A percentile compares a stretch with the other conserved stretches of the same genome.
Evolutionary conservation across 2,797 vertebrate genomes (phyloP).

Genomic region (Liasis olivaceus): DNA sequence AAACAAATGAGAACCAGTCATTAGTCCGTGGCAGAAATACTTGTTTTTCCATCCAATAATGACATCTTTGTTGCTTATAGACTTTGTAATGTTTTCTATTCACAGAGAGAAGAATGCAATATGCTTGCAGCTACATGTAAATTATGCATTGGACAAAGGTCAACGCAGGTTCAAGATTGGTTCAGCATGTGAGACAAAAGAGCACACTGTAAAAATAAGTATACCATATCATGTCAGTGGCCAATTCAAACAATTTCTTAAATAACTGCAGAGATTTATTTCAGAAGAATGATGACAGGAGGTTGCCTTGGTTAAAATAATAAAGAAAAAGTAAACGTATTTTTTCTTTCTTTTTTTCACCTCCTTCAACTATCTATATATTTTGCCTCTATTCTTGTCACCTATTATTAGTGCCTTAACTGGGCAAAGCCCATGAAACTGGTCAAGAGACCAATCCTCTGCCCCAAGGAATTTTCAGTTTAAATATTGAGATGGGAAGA

Average conservation of each 20-base stretch:
- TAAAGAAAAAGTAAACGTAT: background rate
- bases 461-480: background rate
- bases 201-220: slow-evolving; percentile 22
- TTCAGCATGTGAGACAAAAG: slow-evolving; percentile 42
- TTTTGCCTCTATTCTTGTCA: background rate
- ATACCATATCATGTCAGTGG: background rate
- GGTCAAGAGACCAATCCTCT: background rate
- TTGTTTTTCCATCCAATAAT: background rate
- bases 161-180: slow-evolving; percentile 22
- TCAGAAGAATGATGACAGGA: slow-evolving; percentile 20
- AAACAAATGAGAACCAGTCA: background rate
- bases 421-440: background rate
- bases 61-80: background rate
- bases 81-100: slow-evolving; percentile 30
- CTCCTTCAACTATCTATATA: background rate
- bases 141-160: slow-evolving; percentile 29
- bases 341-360: background rate
- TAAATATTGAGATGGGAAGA: background rate
- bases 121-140: slow-evolving; percentile 29
- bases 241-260: slow-evolving; percentile 31
- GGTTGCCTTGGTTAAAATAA: slow-evolving; percentile 5
- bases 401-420: background rate
- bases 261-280: slow-evolving; percentile 1
- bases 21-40: background rate
- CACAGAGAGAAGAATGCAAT: slow-evolving; percentile 23